Base-by-base conservation (phyloP, 2,888 invertebrate genomes). In the Cabera pusaria region DNA sequence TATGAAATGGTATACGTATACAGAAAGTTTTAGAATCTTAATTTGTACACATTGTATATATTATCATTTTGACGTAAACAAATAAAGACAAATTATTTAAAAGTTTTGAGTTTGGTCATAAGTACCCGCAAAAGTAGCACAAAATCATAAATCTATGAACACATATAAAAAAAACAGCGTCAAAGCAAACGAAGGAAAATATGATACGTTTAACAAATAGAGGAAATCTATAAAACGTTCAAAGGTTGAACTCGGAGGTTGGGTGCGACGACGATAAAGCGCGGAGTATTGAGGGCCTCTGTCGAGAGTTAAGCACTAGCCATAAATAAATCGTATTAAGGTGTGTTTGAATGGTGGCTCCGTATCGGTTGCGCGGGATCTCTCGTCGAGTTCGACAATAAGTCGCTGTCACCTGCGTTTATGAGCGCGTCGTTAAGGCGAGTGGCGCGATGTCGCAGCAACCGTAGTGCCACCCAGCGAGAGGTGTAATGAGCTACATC, bases 251-350 rank as follows among this genome's bases (percentile, higher is more conserved):
- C 32, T 38, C 28, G 29, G 24, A 63, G 60, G 70, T 64, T 66
- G 56, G 52, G 56, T 27, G 38, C 23, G 20, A 44, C 56, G 63
- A 47, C 70, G 66, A 75, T 76, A 76, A 74, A 79, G 65, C 66
- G 60, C 49, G 52, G 47, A 50, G 61, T 69, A 71, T 70, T 60
- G 65, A 68, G 62, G 62, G 58, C 52, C 61, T 69, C 47, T 49
- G 63, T 59, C 52, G 61, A 52, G 65, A 67, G 67, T 69, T 73
- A 72, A 81, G 78, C 71, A 64, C 69, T 70, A 54, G 71, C 59
- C 74, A 80, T 86, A 84, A 85, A 87, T 86, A 84, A 83, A 75
- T 76, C 67, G 76, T 77, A 81, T 81, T 78, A 77, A 74, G 70
- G 72, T 69, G 69, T 68, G 71, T 76, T 74, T 72, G 71, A 75